Base-by-base conservation (phyloP, 2,797 vertebrate genomes). In the Aplochiton taeniatus region DNA sequence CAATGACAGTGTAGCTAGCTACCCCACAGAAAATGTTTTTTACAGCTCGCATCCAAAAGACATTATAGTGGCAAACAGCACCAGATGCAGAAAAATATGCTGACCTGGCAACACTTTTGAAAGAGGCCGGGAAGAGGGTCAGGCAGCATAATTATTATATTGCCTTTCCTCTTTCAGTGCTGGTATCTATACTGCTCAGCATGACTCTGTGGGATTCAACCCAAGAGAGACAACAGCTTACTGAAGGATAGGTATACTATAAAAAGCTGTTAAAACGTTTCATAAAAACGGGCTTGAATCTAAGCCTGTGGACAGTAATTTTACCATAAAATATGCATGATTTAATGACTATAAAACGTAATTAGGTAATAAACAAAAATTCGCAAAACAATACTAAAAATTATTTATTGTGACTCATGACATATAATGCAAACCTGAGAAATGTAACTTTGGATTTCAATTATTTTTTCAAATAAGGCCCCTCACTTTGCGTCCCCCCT, bases 91-190 rank as follows among this genome's bases (percentile, higher is more conserved):
- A 60, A 74, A 79, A 88, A 90, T 74, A 82, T 84, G 89, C 91
- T 90, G 88, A 90, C 83, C 82, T 81, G 75, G 85, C 87, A 87
- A 84, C 83, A 88, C 78, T 80, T 76, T 74, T 31, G 61, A 82
- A 82, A 72, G 69, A 80, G 82, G 75, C 78, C 70, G 70, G 67
- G 63, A 75, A 76, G 79, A 79, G 81, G 77, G 81, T 85, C 81
- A 83, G 77, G 84, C 80, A 75, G 82, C 81, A 83, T 84, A 85
- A 90, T 91, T 85, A 90, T 89, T 88, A 90, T 87, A 89, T 83
- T 74, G 78, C 86, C 83, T 79, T 78, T 76, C 74, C 70, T 80
- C 84, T 77, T 85, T 89, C 83, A 85, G 70, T 76, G 76, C 84
- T 80, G 7, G 62, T 90, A 88, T 90, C 89, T 89, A 85, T 83